A percentile compares a stretch with the other conserved stretches of the same genome.
Evolutionary conservation across 2,113 vertebrate species (phyloP).

Genomic region (Pachypanchax playfairii): DNA sequence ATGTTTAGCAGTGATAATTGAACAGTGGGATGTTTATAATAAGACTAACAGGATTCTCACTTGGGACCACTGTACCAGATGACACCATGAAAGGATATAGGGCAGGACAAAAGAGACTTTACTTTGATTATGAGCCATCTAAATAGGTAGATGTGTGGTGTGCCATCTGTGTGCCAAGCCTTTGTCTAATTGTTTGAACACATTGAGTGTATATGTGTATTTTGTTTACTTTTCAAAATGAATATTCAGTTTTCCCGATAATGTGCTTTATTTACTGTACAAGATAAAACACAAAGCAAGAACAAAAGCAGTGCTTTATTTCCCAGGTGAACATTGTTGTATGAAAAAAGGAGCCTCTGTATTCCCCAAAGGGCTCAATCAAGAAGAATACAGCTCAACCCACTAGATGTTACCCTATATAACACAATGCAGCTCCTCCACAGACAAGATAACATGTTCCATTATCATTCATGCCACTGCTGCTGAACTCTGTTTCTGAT

Average conservation of each 20-base stretch:
- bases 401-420: constrained; percentile 26
- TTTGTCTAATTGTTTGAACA: constrained; percentile 30
- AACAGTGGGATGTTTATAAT: constrained; percentile 73
- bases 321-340: constrained; percentile 48
- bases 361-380: constrained; percentile 45
- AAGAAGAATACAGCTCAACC: constrained; percentile 51
- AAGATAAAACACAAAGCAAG: constrained; percentile 50
- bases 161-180: constrained; percentile 12
- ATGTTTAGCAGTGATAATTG: constrained; percentile 73
- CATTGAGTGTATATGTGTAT: constrained; percentile 11
- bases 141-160: constrained; percentile 64
- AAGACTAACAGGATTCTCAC: constrained; percentile 69
- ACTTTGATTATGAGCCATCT: constrained; percentile 80
- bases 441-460: constrained; percentile 27
- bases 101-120: constrained; percentile 73
- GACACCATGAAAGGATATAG: constrained; percentile 77
- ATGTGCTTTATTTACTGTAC: neutral
- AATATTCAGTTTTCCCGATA: neutral
- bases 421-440: neutral
- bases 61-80: constrained; percentile 71
- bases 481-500: too few relatives aligned
- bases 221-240: neutral
- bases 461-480: constrained; percentile 16
- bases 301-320: constrained; percentile 30
- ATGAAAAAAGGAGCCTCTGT: constrained; percentile 24